Percentiles rank a stretch among this genome's conserved stretches.
phyloP scores from a whole-genome alignment of 64 coral and sea anemone species.

The Pocillopora damicornis region DNA sequence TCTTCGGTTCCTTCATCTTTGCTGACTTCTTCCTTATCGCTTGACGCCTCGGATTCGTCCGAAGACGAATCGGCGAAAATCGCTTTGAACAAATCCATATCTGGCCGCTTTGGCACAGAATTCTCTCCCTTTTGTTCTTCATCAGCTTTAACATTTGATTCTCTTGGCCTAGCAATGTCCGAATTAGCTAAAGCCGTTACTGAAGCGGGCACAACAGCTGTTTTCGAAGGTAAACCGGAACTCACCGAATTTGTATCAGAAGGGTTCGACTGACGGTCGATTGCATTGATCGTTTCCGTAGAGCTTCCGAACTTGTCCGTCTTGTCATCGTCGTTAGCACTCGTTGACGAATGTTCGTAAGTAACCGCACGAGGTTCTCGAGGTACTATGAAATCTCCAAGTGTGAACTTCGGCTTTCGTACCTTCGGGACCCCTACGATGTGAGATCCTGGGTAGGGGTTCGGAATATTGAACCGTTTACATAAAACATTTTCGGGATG shows the following conservation, averaged over 20 bases:
- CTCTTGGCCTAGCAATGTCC: background rate
- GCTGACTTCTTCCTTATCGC: slow-evolving; percentile 47
- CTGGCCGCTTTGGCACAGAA: slow-evolving; percentile 47
- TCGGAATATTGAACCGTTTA: slow-evolving; percentile 95
- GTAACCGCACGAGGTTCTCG: slow-evolving; percentile 6
- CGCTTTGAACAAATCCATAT: slow-evolving; percentile 97
- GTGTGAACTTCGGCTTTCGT: slow-evolving; percentile 70
- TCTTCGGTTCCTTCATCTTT: background rate
- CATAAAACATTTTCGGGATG: slow-evolving; percentile 87
- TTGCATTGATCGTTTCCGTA: background rate
- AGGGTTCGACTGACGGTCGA: background rate
- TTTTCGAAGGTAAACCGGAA: background rate
- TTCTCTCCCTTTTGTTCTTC: background rate
- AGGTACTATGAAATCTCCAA: slow-evolving; percentile 46
- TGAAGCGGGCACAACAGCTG: background rate
- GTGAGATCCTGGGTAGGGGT: slow-evolving; percentile 81
- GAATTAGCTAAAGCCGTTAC: too few relatives aligned
- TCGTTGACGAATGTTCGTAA: background rate
- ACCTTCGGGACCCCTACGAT: slow-evolving; percentile 48
- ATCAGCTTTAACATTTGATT: background rate
- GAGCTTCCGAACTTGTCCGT: background rate
- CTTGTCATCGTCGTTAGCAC: background rate
- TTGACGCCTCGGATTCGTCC: slow-evolving; percentile 58
- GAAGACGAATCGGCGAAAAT: slow-evolving; percentile 91
- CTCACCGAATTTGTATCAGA: background rate